Evolutionary conservation across 2,888 invertebrate species (phyloP), one percentile per base, ranked within the genome.

Genomic region (Cheilosia vernalis): DNA sequence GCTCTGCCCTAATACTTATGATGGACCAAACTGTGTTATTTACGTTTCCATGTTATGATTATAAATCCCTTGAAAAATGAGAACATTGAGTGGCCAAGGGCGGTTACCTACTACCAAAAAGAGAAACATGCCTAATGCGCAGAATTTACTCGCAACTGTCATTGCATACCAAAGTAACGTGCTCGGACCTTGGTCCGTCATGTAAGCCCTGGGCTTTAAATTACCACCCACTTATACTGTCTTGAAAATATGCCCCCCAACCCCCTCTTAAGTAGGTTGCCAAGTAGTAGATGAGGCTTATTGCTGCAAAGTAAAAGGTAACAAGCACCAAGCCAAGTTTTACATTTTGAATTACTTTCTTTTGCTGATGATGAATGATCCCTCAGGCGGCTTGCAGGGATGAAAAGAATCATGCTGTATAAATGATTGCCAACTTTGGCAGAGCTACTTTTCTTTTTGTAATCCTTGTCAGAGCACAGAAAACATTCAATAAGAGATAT

Each of bases 351-450:
- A 6, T 3, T 49, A 2, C 44, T 40, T 47, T 17, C 3, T 60
- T 6, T n/a, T 51, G 4, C 21, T 19, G 19, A 19, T 67, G 72
- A 40, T 58, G 58, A 60, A 58, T 60, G 60, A 19, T 53, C 61
- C 82, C 37, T 15, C 2, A 60, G 53, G 70, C 64, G 27, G 51
- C 58, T 61, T 27, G n/a, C 19, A 42, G 40, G 47, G 51, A 83
- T 83, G 66, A 72, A 37, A 44, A 21, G 55, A 64, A 74, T 63
- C 64, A 44, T 76, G 66, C 51, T 51, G 44, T 44, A 66, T 66
- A 76, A 76, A 73, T 73, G 83, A 73, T 79, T 79, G 67, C 63
- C 78, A 78, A 69, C 60, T 72, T 56, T 30, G 42, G 53, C 6
- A 44, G 33, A 27, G 17, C 17, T 77, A 40, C 47, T 56, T 74